Conservation (phyloP, 2,888 invertebrate genomes). For the Antitype chi region DNA sequence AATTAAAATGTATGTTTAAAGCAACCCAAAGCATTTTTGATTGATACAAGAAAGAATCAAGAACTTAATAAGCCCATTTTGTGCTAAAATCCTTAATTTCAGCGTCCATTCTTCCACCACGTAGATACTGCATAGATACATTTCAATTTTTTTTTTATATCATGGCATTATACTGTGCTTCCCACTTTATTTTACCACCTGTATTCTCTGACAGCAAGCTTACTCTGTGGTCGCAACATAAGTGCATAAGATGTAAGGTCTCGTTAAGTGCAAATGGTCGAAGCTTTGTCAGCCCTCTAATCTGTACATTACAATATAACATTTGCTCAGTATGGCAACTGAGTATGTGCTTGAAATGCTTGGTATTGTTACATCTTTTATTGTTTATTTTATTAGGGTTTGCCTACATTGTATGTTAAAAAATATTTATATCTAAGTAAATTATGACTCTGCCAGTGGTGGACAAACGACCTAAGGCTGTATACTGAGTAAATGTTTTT, state of each 20-base stretch:
- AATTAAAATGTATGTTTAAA: background rate
- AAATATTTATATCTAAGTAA: background rate
- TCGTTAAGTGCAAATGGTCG: constrained; percentile 58
- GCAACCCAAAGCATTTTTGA: background rate
- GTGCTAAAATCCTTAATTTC: background rate
- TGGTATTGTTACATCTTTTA: background rate
- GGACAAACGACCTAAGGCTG: no score
- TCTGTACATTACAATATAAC: constrained; percentile 33
- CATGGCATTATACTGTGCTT: no score
- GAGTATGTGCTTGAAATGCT: background rate
- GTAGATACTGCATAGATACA: background rate
- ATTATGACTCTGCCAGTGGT: no score
- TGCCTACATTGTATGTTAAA: background rate
- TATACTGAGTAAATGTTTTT: no score
- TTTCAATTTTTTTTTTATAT: background rate
- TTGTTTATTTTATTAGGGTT: background rate
- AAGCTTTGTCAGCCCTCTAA: constrained; percentile 51
- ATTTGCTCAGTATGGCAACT: constrained; percentile 10
- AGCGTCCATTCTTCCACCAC: background rate
- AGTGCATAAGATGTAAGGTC: constrained; percentile 55
- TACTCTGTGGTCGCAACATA: constrained; percentile 48
- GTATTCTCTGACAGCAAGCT: constrained; percentile 14
- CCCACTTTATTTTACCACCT: background rate
- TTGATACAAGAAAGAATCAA: background rate
- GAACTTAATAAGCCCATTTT: background rate